These are phyloP conservation scores for Riptortus pedestris DNA, from an alignment of 1,140 invertebrate genomes.

Conservation along the genomic window DNA sequence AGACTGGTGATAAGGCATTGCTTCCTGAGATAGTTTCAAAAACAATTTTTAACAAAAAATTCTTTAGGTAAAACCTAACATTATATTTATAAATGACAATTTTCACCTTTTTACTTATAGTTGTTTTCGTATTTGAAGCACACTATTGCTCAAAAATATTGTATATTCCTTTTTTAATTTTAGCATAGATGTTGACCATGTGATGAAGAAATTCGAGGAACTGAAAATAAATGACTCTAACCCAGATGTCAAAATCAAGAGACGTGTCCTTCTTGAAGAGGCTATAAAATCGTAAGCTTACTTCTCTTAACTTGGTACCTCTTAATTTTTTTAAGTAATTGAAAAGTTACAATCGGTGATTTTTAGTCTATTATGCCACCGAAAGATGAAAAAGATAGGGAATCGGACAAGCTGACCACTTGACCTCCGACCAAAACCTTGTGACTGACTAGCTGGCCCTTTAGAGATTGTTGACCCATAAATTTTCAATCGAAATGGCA, in stretches of 20 bases:
- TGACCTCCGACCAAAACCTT: too few species aligned
- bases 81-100: neutral
- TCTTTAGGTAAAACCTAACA: constrained; percentile 28
- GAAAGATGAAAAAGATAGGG: too few species aligned
- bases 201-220: neutral
- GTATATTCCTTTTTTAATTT: constrained; percentile 5
- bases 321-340: neutral
- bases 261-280: neutral
- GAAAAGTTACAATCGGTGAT: too few species aligned
- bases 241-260: neutral
- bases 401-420: too few species aligned
- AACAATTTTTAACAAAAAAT: constrained; percentile 29
- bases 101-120: neutral
- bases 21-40: constrained; percentile 29
- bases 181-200: constrained; percentile 13
- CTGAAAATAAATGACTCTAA: neutral
- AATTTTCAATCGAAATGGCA: too few species aligned
- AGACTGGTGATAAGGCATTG: constrained; percentile 30
- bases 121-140: neutral
- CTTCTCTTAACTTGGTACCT: too few species aligned
- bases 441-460: too few species aligned
- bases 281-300: neutral
- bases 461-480: too few species aligned
- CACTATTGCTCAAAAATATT: neutral
- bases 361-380: too few species aligned